phyloP scores from a whole-genome alignment of 2,888 invertebrate genomes.

The Spisula solida region DNA sequence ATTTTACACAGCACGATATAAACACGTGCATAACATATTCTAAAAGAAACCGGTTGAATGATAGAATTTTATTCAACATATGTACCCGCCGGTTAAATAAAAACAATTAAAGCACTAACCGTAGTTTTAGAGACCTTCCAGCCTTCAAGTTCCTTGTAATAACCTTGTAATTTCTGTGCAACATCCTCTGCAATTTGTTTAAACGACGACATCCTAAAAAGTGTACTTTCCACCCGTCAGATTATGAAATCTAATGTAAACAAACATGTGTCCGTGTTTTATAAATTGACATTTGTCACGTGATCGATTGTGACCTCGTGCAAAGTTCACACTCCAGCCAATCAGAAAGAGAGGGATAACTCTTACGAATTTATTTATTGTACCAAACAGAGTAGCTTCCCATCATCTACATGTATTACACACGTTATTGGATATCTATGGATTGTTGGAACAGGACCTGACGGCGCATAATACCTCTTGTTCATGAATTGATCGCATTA shows the following conservation, averaged over 20 bases:
- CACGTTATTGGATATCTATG: not conserved
- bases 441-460: no score
- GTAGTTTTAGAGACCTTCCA: conserved; percentile 67
- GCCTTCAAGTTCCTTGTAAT: conserved; percentile 54
- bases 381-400: not conserved
- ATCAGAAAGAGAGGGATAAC: not conserved
- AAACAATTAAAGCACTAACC: conserved; percentile 32
- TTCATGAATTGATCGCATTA: no score
- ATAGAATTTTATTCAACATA: not conserved
- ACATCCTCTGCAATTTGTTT: conserved; percentile 58
- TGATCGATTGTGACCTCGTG: conserved; percentile 3
- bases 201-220: conserved; percentile 38
- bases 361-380: not conserved
- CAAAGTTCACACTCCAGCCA: conserved; percentile 9
- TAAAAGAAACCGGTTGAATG: not conserved
- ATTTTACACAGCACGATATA: not conserved
- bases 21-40: not conserved
- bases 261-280: conserved; percentile 36
- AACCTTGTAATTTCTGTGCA: conserved; percentile 64
- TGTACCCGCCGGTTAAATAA: not conserved
- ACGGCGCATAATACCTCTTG: no score
- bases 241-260: conserved; percentile 22
- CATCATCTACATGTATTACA: not conserved
- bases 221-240: conserved; percentile 2
- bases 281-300: conserved; percentile 44